Base-by-base conservation (phyloP, 2,888 invertebrate species). In the Metopia argyrocephala region DNA sequence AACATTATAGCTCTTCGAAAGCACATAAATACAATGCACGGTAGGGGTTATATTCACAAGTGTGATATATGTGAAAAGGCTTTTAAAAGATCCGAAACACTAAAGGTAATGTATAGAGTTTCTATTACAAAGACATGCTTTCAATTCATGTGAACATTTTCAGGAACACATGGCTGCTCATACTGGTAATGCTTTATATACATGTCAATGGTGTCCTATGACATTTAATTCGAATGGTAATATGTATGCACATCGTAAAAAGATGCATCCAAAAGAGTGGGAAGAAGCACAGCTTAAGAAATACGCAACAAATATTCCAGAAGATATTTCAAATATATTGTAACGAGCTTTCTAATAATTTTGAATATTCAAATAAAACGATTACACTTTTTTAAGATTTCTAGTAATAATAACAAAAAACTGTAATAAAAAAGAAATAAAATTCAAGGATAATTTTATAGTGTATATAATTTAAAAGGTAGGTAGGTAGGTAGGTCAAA, bases 121-220 rank as follows among this genome's bases (percentile, higher is more conserved):
- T 38, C 15, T 38, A 38, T 38, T 4, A 38, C 15, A 38, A 38
- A 12, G 38, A 12, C 1, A 56, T 48, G 7, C 25, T 18, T 27
- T 28, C 7, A 46, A 57, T 56, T 23, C 15, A 2, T 57, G 27
- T 27, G 4, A 5, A 50, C 9, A 7, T 1, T 52, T 85, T 0
- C 65, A 89, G 89, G 89, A 90, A 79, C 90, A 90, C 74, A 89
- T 89, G 87, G 88, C 90, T 2, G 87, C 87, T 52, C 90, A 90
- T 61, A 90, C 89, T 2, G 89, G 90, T 6, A 89, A 89, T 38
- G 87, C 87, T 5, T 82, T 90, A 3, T 89, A 90, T 71, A 87
- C 86, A 23, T 90, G 90, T 25, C 87, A 87, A 1, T 89, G 89
- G 83, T 90, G 90, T 81, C 85, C 89, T 0, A 87, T 88, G 82